A percentile compares a stretch with the other conserved stretches of the same genome.
These are phyloP conservation scores for Tipula unca DNA, from an alignment of 2,888 invertebrate species.

Conservation along the genomic window DNA sequence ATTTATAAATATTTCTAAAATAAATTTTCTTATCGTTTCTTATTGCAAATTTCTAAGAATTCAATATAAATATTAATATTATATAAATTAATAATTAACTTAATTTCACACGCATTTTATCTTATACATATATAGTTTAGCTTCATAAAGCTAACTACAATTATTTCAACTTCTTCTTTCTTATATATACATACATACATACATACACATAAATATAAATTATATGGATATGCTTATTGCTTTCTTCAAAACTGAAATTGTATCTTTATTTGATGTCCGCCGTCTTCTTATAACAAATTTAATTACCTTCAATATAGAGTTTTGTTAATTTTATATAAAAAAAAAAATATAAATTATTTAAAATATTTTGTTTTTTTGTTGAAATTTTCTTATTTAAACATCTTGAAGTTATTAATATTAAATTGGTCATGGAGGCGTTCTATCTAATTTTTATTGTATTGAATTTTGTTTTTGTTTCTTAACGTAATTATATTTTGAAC, in stretches of 20 bases:
- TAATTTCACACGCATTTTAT: background rate
- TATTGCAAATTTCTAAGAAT: background rate
- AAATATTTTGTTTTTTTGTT: background rate
- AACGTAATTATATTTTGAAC: background rate
- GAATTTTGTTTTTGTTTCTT: background rate
- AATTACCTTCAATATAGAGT: background rate
- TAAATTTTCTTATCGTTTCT: background rate
- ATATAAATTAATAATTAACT: background rate
- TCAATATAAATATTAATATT: background rate
- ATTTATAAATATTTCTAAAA: background rate
- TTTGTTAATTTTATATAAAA: background rate
- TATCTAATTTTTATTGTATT: background rate
- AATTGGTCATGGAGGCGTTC: conserved; percentile 14
- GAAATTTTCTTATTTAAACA: background rate
- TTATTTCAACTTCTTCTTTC: background rate
- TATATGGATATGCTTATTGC: background rate
- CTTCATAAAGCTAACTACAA: background rate
- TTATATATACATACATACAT: background rate
- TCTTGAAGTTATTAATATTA: background rate
- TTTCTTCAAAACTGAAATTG: background rate
- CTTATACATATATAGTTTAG: background rate
- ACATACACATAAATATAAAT: no score
- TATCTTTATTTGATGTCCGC: background rate
- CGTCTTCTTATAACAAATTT: background rate
- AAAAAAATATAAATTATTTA: background rate